These are phyloP conservation scores for Spermophilus dauricus DNA, from an alignment of 2,113 vertebrate genomes.

Conservation along the genomic window DNA sequence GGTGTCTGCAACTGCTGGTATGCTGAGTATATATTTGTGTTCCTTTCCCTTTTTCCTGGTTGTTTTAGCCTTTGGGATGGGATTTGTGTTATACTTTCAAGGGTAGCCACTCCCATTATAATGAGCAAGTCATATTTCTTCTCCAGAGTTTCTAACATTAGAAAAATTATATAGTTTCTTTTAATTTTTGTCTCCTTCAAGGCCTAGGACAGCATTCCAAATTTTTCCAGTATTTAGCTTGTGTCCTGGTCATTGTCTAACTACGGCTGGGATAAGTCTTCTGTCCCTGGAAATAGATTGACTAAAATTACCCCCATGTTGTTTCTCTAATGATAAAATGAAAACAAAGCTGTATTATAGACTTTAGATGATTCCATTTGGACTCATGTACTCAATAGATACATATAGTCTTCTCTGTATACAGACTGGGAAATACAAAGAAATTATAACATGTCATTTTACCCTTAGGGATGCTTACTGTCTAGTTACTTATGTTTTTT, in stretches of 20 bases:
- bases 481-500: slow-evolving; percentile 56
- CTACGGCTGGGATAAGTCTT: slow-evolving; percentile 50
- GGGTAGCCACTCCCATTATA: slow-evolving; percentile 33
- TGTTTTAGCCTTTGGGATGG: slow-evolving; percentile 55
- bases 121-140: slow-evolving; percentile 57
- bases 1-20: slow-evolving; percentile 27
- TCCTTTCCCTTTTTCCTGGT: slow-evolving; percentile 15
- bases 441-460: slow-evolving; percentile 43
- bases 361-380: slow-evolving; percentile 19
- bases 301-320: slow-evolving; percentile 18
- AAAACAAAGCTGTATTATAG: not conserved
- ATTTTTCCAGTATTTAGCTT: slow-evolving; percentile 54
- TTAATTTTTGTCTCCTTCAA: slow-evolving; percentile 69
- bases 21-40: slow-evolving; percentile 47
- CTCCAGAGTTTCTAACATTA: slow-evolving; percentile 32
- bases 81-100: slow-evolving; percentile 55
- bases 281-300: slow-evolving; percentile 43
- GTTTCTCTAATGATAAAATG: slow-evolving; percentile 62
- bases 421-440: slow-evolving; percentile 1
- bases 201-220: slow-evolving; percentile 30
- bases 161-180: slow-evolving; percentile 48
- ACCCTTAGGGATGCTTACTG: slow-evolving; percentile 20
- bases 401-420: not conserved
- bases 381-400: not conserved
- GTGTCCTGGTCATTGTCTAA: slow-evolving; percentile 5